Conservation (phyloP, 2,888 invertebrate genomes). For the Coremacera marginata region DNA sequence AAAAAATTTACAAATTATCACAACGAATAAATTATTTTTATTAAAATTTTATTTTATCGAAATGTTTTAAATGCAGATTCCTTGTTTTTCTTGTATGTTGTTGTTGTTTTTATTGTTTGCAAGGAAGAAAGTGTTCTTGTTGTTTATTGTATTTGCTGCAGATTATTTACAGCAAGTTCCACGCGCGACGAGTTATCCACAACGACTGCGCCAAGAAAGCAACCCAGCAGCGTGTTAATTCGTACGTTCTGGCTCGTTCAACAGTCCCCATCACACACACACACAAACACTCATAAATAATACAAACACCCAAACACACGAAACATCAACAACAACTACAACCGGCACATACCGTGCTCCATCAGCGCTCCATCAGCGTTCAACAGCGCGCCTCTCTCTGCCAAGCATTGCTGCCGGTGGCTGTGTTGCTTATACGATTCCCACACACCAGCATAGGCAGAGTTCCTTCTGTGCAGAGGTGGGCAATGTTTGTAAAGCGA, state of each 20-base stretch:
- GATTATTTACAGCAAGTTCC: conserved; percentile 11
- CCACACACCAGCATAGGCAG: neutral
- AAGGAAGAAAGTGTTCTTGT: neutral
- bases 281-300: neutral
- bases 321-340: neutral
- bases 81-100: neutral
- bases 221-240: conserved; percentile 18
- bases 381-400: neutral
- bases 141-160: neutral
- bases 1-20: no score
- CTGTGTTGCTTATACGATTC: neutral
- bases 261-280: neutral
- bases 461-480: neutral
- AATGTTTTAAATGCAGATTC: neutral
- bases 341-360: neutral
- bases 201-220: conserved; percentile 33
- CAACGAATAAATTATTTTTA: neutral
- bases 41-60: neutral
- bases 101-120: neutral
- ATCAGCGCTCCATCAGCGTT: neutral
- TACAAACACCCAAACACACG: neutral
- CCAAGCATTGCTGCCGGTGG: neutral
- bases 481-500: neutral
- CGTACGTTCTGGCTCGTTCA: conserved; percentile 2
- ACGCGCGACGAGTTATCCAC: conserved; percentile 32